Conservation (phyloP, 2,888 invertebrate genomes). For the Sepioteuthis lessoniana region DNA sequence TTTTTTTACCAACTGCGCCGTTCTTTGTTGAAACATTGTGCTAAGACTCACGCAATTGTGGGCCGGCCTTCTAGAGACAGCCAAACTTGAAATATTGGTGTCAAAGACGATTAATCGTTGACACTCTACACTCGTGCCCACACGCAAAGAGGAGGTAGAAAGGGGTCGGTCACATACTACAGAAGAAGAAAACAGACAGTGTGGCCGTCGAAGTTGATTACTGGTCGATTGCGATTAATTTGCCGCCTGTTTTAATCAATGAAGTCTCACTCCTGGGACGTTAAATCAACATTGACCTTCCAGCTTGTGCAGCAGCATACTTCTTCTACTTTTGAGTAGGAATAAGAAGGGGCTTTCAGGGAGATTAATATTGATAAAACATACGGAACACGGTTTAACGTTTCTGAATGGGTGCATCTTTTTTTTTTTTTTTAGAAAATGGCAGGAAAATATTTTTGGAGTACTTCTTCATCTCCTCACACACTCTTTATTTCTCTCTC, state of each 20-base stretch:
- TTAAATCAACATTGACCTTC: neutral
- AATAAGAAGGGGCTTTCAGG: neutral
- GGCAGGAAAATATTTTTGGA: no score
- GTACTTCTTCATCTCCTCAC: no score
- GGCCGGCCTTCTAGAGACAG: neutral
- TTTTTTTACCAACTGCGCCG: neutral
- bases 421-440: neutral
- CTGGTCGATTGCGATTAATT: constrained; percentile 33
- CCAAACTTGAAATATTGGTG: neutral
- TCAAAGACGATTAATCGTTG: constrained; percentile 23
- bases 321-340: neutral
- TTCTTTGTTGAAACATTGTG: neutral
- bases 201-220: constrained; percentile 33
- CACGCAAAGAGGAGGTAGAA: neutral
- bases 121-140: neutral
- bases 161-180: no score
- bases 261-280: neutral
- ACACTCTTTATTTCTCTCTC: no score
- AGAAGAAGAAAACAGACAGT: neutral
- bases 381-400: neutral
- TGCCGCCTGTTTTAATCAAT: neutral
- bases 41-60: neutral
- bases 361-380: neutral
- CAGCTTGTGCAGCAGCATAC: neutral
- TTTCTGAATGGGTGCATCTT: no score